Evolutionary conservation across 2,888 invertebrate species (phyloP).

Genomic region (Epinotia demarniana): DNA sequence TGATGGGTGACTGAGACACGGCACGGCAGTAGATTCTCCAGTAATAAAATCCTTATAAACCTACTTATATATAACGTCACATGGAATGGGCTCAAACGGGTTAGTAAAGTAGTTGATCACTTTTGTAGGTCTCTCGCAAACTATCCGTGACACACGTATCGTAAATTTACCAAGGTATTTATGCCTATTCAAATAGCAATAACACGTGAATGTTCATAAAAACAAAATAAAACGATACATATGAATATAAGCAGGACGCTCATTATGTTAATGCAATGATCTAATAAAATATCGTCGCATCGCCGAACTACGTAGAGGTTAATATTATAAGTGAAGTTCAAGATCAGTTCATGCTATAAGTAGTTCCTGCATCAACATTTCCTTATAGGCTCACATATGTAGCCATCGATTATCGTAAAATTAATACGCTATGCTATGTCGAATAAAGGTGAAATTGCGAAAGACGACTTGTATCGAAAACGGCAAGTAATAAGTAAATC

Average conservation of each 20-base stretch:
- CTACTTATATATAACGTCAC: too few relatives aligned
- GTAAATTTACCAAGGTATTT: too few relatives aligned
- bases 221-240: neutral
- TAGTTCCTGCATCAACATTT: constrained; percentile 40
- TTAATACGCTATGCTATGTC: neutral
- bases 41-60: too few relatives aligned
- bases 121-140: too few relatives aligned
- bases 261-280: constrained; percentile 33
- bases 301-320: constrained; percentile 16
- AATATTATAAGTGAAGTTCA: constrained; percentile 36
- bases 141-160: too few relatives aligned
- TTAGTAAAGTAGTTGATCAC: too few relatives aligned
- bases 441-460: neutral
- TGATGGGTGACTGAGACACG: too few relatives aligned
- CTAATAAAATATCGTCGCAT: constrained; percentile 36
- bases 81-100: too few relatives aligned
- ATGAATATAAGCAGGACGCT: constrained; percentile 5
- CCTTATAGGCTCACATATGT: constrained; percentile 16
- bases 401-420: neutral
- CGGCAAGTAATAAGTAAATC: neutral
- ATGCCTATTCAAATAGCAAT: too few relatives aligned
- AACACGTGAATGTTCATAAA: too few relatives aligned
- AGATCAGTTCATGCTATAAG: constrained; percentile 37
- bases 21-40: too few relatives aligned
- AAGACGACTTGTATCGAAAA: neutral